Evolutionary conservation across 2,797 vertebrate species (phyloP), one percentile per base, ranked within the genome.

Genomic region (Streptopelia turtur): DNA sequence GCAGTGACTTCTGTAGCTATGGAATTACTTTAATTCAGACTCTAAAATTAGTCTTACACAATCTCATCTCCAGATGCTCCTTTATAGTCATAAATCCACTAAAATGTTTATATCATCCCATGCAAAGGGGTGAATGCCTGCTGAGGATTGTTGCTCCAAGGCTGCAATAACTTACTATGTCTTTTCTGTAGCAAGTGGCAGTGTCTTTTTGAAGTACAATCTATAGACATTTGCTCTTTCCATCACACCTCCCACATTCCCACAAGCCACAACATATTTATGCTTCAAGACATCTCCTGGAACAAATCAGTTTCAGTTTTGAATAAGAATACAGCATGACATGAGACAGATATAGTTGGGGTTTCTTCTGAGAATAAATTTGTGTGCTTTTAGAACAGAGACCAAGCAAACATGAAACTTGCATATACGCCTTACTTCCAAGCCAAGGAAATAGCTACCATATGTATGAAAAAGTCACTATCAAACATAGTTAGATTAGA

Each of bases 41-140:
- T 87, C 89, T 89, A 95, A 95, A 96, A 95, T 96, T 94, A 96
- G 86, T 92, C 83, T 96, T 97, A 90, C 83, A 93, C 93, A 96
- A 96, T 96, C 93, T 95, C 92, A 95, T 97, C 94, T 95, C 95
- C 96, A 97, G 94, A 97, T 97, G 93, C 88, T 95, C 83, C 74
- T 91, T 95, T 88, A 87, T 69, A 75, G 77, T 90, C 83, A 95
- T 89, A 95, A 95, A 96, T 95, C 87, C 90, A 92, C 94, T 92
- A 70, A 95, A 94, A 94, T 90, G 45, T 92, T 96, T 95, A 94
- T 96, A 96, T 77, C 94, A 92, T 97, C 92, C 83, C 80, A 91
- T 74, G 94, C 72, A 95, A 95, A 93, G 71, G 87, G 68, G 82
- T 49, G 71, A 89, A 85, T 87, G 91, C 87, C 84, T 94, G 94